These are phyloP conservation scores for Pseudomyrmex dendroicus DNA, from an alignment of 1,140 invertebrate species.

Conservation along the genomic window DNA sequence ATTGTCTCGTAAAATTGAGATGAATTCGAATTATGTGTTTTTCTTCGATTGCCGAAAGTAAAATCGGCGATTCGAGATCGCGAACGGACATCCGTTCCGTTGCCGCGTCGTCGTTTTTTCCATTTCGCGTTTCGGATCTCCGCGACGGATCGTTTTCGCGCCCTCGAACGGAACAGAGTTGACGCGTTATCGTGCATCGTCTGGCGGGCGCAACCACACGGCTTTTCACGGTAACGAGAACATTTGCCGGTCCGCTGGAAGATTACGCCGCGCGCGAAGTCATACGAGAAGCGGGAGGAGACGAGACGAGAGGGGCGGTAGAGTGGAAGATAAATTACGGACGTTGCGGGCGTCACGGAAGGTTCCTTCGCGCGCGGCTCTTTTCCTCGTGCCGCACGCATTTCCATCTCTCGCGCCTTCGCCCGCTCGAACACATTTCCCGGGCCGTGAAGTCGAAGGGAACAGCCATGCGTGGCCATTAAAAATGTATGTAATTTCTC, in stretches of 20 bases:
- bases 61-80: not conserved
- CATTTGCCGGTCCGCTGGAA: conserved; percentile 58
- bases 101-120: too few relatives aligned
- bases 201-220: conserved; percentile 24
- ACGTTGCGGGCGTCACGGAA: conserved; percentile 61
- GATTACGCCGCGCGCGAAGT: conserved; percentile 43
- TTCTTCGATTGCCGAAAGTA: not conserved
- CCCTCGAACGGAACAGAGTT: conserved; percentile 35
- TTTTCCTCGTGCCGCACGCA: conserved; percentile 17
- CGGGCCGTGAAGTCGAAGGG: conserved; percentile 63
- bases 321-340: conserved; percentile 65
- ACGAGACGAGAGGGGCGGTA: conserved; percentile 3
- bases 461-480: conserved; percentile 68
- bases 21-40: not conserved
- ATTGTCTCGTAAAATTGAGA: not conserved
- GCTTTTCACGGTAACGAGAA: conserved; percentile 57
- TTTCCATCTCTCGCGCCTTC: not conserved
- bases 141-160: conserved; percentile 18
- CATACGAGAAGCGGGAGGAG: not conserved
- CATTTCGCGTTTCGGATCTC: conserved; percentile 12
- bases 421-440: conserved; percentile 48
- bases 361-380: conserved; percentile 48
- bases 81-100: too few relatives aligned
- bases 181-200: conserved; percentile 51
- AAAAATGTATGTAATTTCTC: conserved; percentile 76